Evolutionary conservation across 2,888 invertebrate species (phyloP).

Genomic region (Drosophila siamana): DNA sequence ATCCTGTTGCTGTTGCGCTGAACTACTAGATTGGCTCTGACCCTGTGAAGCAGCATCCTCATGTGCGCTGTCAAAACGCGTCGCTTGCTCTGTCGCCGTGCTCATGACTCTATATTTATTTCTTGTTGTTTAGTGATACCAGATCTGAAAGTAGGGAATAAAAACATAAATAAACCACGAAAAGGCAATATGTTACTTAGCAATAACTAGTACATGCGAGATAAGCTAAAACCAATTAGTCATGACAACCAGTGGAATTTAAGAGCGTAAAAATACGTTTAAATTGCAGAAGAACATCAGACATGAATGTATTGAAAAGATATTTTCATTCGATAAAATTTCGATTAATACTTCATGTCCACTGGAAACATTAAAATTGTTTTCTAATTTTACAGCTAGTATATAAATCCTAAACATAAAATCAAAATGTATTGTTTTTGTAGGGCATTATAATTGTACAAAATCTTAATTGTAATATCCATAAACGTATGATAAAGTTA

Average conservation of each 20-base stretch:
- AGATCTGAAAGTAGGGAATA: slow-evolving; percentile 9
- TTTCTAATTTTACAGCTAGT: neutral
- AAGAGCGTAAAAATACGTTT: too few relatives aligned
- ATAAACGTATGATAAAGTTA: slow-evolving; percentile 15
- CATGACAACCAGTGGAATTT: too few relatives aligned
- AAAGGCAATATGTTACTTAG: too few relatives aligned
- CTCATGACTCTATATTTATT: slow-evolving; percentile 62
- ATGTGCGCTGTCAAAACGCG: slow-evolving; percentile 57
- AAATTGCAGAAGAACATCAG: too few relatives aligned
- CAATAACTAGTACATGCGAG: too few relatives aligned
- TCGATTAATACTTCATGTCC: too few relatives aligned
- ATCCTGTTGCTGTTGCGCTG: slow-evolving; percentile 54
- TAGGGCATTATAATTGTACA: slow-evolving; percentile 15
- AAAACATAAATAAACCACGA: slow-evolving; percentile 9
- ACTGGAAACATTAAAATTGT: too few relatives aligned
- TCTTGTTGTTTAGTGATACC: slow-evolving; percentile 1
- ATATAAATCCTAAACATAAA: too few relatives aligned
- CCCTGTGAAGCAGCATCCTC: slow-evolving; percentile 43
- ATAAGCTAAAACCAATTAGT: too few relatives aligned
- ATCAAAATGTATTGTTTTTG: too few relatives aligned
- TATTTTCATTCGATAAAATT: too few relatives aligned
- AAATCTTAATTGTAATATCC: slow-evolving; percentile 44
- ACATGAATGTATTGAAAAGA: too few relatives aligned
- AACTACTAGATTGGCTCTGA: slow-evolving; percentile 19
- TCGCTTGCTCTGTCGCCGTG: slow-evolving; percentile 66